phyloP scores from a whole-genome alignment of 2,797 vertebrate species.

The Hirundo rustica region DNA sequence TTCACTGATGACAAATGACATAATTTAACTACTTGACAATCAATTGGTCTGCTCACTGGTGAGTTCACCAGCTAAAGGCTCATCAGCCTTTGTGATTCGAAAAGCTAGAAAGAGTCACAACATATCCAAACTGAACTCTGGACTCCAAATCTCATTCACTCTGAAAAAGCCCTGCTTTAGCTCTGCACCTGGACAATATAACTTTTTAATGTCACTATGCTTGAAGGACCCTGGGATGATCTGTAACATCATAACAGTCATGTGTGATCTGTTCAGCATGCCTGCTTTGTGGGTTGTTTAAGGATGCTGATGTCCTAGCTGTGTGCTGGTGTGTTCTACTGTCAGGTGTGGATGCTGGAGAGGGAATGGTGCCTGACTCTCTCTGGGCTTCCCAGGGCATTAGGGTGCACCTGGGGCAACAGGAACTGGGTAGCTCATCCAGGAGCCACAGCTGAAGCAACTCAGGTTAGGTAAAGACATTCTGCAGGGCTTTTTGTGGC shows the following conservation, averaged over 20 bases:
- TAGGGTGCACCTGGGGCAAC: background rate
- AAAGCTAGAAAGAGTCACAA: background rate
- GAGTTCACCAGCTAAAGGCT: background rate
- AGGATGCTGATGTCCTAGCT: background rate
- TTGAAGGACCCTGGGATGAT: background rate
- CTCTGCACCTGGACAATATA: background rate
- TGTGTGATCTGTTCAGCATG: background rate
- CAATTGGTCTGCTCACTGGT: background rate
- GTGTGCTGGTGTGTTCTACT: background rate
- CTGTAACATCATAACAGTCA: background rate
- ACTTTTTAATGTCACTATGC: background rate
- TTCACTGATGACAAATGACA: background rate
- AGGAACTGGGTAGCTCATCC: rapidly evolving
- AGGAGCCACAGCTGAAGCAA: background rate
- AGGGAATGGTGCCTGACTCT: background rate
- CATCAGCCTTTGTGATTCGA: background rate
- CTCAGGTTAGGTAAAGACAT: background rate
- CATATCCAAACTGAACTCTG: background rate
- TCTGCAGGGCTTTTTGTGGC: background rate
- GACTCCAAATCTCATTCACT: background rate
- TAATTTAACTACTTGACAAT: background rate
- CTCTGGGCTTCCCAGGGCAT: background rate
- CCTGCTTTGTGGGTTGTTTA: background rate
- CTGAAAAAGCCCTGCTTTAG: background rate
- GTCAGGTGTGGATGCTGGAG: background rate